These are phyloP conservation scores for Eulithis testata DNA, from an alignment of 2,888 invertebrate species.

Conservation along the genomic window DNA sequence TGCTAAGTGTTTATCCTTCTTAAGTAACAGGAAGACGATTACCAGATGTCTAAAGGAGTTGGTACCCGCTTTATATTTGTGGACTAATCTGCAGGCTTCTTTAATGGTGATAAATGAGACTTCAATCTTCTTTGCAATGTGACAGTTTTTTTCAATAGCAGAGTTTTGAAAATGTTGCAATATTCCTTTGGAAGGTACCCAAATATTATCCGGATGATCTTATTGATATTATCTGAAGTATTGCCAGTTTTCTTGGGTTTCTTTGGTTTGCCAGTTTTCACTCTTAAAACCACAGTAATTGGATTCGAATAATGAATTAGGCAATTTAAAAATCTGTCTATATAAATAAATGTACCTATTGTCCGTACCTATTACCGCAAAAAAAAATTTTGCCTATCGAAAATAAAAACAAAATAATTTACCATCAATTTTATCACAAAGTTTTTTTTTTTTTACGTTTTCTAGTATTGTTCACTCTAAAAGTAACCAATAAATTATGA, in stretches of 20 bases:
- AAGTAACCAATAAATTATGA: too few relatives aligned
- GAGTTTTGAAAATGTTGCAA: background rate
- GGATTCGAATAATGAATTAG: too few relatives aligned
- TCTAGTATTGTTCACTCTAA: too few relatives aligned
- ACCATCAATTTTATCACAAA: too few relatives aligned
- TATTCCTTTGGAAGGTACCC: background rate
- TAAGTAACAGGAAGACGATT: background rate
- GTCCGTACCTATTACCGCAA: too few relatives aligned
- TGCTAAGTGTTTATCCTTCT: too few relatives aligned
- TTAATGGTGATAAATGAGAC: conserved; percentile 33
- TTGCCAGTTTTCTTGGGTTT: background rate
- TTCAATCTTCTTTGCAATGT: conserved; percentile 24
- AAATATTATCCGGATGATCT: background rate
- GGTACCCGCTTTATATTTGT: conserved; percentile 23
- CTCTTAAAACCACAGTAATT: too few relatives aligned
- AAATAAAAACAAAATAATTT: too few relatives aligned
- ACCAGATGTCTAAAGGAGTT: conserved; percentile 5
- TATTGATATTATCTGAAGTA: background rate
- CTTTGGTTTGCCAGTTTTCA: background rate
- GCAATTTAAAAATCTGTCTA: too few relatives aligned
- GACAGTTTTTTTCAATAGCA: conserved; percentile 15
- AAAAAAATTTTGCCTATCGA: too few relatives aligned
- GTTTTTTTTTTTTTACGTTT: too few relatives aligned
- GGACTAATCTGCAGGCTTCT: conserved; percentile 24
- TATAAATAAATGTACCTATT: too few relatives aligned